These are phyloP conservation scores for Polydrusus cervinus DNA, from an alignment of 2,888 invertebrate species.

Conservation along the genomic window DNA sequence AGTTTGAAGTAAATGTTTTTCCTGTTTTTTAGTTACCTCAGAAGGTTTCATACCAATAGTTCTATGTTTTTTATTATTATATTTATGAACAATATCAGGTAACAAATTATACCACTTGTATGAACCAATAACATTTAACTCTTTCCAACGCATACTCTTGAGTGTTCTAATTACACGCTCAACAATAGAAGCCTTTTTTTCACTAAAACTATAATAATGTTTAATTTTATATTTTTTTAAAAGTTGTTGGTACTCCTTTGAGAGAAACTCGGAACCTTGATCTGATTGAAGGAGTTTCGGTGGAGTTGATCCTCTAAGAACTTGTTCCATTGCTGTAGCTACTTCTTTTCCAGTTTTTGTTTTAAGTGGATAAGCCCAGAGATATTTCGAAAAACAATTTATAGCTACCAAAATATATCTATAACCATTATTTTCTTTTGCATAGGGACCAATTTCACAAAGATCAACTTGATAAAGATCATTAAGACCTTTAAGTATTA, in stretches of 20 bases:
- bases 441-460: conserved; percentile 63
- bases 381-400: conserved; percentile 66
- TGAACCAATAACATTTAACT: background rate
- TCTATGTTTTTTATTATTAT: conserved; percentile 19
- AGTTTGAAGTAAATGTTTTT: conserved; percentile 14
- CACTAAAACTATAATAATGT: background rate
- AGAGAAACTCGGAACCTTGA: background rate
- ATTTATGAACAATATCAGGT: background rate
- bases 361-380: conserved; percentile 64
- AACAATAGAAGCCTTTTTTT: conserved; percentile 9
- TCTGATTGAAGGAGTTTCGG: background rate
- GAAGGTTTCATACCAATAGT: conserved; percentile 13
- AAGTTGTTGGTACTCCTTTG: background rate
- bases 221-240: conserved; percentile 8
- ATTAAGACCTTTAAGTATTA: conserved; percentile 65
- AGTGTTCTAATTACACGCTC: conserved; percentile 1
- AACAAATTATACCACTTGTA: conserved; percentile 9
- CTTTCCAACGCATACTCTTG: background rate
- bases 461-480: conserved; percentile 69
- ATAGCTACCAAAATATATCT: conserved; percentile 64
- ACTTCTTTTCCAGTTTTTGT: conserved; percentile 61
- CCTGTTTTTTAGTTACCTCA: conserved; percentile 11
- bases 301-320: conserved; percentile 5
- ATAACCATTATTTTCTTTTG: conserved; percentile 61
- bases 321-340: conserved; percentile 41